Base-by-base conservation (phyloP, 2,888 invertebrate genomes). In the Aricia artaxerxes region DNA sequence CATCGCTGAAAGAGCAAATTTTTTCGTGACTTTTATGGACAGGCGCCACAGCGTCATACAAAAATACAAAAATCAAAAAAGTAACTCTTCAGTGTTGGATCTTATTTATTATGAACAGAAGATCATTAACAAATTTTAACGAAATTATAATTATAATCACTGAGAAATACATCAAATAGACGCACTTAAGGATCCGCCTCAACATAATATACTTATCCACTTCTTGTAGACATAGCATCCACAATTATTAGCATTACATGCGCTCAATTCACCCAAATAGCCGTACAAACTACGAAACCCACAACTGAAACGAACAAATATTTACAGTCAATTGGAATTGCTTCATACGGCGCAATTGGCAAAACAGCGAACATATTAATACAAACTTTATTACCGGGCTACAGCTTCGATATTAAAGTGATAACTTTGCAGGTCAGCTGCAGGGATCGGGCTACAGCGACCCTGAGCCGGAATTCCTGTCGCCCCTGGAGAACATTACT, bases 401-500 rank as follows among this genome's bases (percentile, higher is more conserved):
- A 16, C 16, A 75, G 75, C 57, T 24, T 24, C 49, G 40, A 78
- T 78, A 69, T 78, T 69, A 44, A 69, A 81, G 79, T 80, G 78
- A 81, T 78, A 78, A 81, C 78, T 80, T 81, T 79, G 61, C 88
- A 93, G 93, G 93, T 86, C 93, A 93, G 83, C 86, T 93, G 79
- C 93, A 92, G 86, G 92, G 90, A 57, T 94, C 93, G 11, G 93
- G 94, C 6, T 93, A 93, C 82, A 88, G 88, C 77, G 93, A 94
- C 79, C 91, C 88, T 75, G 94, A 94, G 79, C 98, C 98, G 3
- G 97, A 97, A 90, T 98, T 98, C 91, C 95, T 98, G 85, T 97
- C 97, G 77, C 97, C 97, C 72, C 93, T 98, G 86, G 97, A 97
- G 88, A 98, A 98, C 90, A 95, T 97, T 85, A 98, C 98, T 60